phyloP scores from a whole-genome alignment of 1,140 invertebrate species.

The Zaprionus ornatus region DNA sequence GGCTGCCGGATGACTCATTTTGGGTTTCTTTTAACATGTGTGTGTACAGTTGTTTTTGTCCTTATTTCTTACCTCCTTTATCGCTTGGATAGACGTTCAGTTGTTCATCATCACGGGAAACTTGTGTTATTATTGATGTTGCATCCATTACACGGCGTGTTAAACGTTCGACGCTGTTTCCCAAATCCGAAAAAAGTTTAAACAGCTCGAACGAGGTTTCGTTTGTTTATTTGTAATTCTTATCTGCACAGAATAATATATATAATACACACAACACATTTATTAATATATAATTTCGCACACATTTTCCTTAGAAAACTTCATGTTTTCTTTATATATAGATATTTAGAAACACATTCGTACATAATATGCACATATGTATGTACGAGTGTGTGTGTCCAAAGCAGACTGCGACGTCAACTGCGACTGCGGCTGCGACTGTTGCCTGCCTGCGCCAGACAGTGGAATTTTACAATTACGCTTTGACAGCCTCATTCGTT shows the following conservation, averaged over 20 bases:
- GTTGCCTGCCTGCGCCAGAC: constrained; percentile 71
- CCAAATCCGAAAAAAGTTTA: constrained; percentile 42
- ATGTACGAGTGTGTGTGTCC: constrained; percentile 13
- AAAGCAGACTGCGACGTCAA: constrained; percentile 51
- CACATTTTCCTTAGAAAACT: constrained; percentile 59
- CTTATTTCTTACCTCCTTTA: constrained; percentile 89
- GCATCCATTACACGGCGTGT: constrained; percentile 93
- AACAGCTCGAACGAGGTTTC: constrained; percentile 27
- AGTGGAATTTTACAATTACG: constrained; percentile 82
- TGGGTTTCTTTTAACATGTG: constrained; percentile 21
- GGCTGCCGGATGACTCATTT: constrained; percentile 61
- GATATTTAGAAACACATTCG: constrained; percentile 27
- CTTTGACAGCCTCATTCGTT: constrained; percentile 79
- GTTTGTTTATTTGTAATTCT: constrained; percentile 51
- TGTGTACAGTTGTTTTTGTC: background rate
- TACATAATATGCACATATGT: constrained; percentile 34
- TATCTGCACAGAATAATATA: constrained; percentile 43
- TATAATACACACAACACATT: constrained; percentile 52
- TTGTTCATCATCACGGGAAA: constrained; percentile 97
- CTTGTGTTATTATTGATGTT: constrained; percentile 99
- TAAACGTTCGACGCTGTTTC: constrained; percentile 30
- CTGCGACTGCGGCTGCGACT: constrained; percentile 39
- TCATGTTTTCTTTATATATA: constrained; percentile 64
- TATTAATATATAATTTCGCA: constrained; percentile 60
- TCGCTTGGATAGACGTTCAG: constrained; percentile 95